Conservation (phyloP, 2,797 vertebrate species). For the Mus caroli region DNA sequence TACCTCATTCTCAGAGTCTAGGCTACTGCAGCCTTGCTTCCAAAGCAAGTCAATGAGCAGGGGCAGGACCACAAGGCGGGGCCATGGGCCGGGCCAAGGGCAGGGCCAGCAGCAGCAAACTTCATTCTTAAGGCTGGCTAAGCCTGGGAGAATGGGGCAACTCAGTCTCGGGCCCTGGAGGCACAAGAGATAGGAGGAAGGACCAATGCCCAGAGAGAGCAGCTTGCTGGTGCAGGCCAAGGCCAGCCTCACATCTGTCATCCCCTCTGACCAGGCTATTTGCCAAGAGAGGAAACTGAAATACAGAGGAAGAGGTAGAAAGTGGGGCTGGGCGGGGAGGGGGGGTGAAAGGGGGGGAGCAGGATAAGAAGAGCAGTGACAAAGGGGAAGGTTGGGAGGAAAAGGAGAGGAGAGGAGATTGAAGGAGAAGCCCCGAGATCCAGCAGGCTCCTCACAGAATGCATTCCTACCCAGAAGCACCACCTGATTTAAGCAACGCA, state of each 20-base stretch:
- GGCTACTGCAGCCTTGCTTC: slow-evolving; percentile 58
- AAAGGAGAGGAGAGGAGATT: too few species aligned
- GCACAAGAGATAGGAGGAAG: not conserved
- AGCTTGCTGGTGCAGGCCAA: slow-evolving; percentile 24
- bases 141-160: not conserved
- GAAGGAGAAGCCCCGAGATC: not conserved
- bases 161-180: not conserved
- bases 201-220: not conserved
- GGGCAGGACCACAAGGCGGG: not conserved
- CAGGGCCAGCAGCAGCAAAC: not conserved
- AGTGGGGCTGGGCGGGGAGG: too few species aligned
- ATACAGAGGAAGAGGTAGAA: not conserved
- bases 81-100: not conserved
- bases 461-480: not conserved
- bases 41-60: slow-evolving; percentile 68
- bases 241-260: slow-evolving; percentile 59
- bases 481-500: slow-evolving; percentile 61
- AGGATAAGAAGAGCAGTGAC: too few species aligned
- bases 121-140: slow-evolving; percentile 7
- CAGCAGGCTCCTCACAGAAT: not conserved
- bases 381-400: too few species aligned
- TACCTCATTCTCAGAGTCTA: slow-evolving; percentile 80
- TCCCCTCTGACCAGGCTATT: slow-evolving; percentile 17
- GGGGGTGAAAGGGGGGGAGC: too few species aligned
- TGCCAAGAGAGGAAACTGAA: slow-evolving; percentile 53